Evolutionary conservation across 1,140 invertebrate species (phyloP).

Genomic region (Orchesella cincta): DNA sequence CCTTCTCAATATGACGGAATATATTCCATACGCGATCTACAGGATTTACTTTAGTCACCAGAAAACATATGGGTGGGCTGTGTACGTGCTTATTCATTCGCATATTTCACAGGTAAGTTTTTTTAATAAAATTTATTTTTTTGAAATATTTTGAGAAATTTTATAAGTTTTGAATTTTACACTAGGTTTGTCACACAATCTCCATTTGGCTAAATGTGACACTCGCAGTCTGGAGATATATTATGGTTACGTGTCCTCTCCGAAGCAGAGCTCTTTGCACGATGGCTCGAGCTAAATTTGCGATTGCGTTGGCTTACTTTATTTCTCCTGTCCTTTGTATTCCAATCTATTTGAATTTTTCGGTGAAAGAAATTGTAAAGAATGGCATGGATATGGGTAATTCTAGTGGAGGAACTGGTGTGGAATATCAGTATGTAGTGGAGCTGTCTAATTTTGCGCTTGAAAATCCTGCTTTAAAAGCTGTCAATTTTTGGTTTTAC

Average conservation of each 20-base stretch:
- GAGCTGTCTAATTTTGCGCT: conserved; percentile 56
- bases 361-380: background rate
- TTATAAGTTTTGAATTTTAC: background rate
- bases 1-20: conserved; percentile 83
- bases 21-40: conserved; percentile 78
- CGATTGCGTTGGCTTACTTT: background rate
- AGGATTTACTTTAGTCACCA: conserved; percentile 54
- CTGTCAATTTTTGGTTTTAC: background rate
- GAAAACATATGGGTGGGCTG: conserved; percentile 53
- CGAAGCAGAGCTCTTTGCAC: conserved; percentile 65
- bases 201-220: conserved; percentile 84
- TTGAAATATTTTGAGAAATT: background rate
- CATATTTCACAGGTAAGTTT: conserved; percentile 58
- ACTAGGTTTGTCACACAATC: conserved; percentile 77
- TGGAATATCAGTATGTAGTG: background rate
- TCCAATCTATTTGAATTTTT: background rate
- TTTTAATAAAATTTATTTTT: background rate
- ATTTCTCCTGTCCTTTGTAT: background rate
- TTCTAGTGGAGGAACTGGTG: background rate
- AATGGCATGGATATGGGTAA: background rate
- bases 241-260: conserved; percentile 70
- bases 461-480: background rate
- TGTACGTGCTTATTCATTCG: conserved; percentile 55
- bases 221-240: conserved; percentile 74
- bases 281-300: conserved; percentile 55